A percentile compares a stretch with the other conserved stretches of the same genome.
phyloP scores from a whole-genome alignment of 2,888 invertebrate species.

The Biston stratarius region DNA sequence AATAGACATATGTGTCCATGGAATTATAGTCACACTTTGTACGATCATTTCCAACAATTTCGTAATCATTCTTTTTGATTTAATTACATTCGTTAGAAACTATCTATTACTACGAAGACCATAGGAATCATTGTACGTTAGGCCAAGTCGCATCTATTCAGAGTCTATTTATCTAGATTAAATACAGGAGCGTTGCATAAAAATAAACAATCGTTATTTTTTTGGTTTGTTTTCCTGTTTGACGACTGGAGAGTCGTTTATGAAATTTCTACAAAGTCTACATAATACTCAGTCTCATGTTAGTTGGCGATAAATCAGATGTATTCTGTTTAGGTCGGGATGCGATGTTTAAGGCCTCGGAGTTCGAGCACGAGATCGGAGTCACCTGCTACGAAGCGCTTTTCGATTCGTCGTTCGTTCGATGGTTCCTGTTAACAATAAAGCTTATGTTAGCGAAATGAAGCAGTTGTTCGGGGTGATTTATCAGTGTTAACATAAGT shows the following conservation, averaged over 20 bases:
- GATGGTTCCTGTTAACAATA: constrained; percentile 69
- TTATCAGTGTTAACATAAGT: constrained; percentile 41
- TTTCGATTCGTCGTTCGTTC: constrained; percentile 83
- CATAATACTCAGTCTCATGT: constrained; percentile 84
- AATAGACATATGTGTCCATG: constrained; percentile 65
- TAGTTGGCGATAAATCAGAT: constrained; percentile 75
- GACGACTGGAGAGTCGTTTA: constrained; percentile 59
- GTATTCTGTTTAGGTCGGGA: constrained; percentile 81
- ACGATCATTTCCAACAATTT: constrained; percentile 69
- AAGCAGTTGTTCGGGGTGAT: constrained; percentile 23
- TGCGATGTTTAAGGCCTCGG: constrained; percentile 88
- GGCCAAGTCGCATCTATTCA: constrained; percentile 29
- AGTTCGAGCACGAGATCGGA: constrained; percentile 88
- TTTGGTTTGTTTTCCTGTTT: constrained; percentile 54
- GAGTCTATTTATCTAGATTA: constrained; percentile 23
- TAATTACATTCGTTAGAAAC: constrained; percentile 28
- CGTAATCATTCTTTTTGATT: constrained; percentile 33
- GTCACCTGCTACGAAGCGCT: constrained; percentile 88
- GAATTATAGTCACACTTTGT: constrained; percentile 83
- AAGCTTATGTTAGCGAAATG: constrained; percentile 4
- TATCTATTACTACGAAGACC: constrained; percentile 31
- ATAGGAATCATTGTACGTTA: constrained; percentile 40
- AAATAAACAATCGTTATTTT: constrained; percentile 42
- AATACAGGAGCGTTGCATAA: constrained; percentile 13
- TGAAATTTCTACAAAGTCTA: constrained; percentile 75